Evolutionary conservation across 2,888 invertebrate genomes (phyloP), one percentile per base, ranked within the genome.

Genomic region (Malthinus flaveolus): DNA sequence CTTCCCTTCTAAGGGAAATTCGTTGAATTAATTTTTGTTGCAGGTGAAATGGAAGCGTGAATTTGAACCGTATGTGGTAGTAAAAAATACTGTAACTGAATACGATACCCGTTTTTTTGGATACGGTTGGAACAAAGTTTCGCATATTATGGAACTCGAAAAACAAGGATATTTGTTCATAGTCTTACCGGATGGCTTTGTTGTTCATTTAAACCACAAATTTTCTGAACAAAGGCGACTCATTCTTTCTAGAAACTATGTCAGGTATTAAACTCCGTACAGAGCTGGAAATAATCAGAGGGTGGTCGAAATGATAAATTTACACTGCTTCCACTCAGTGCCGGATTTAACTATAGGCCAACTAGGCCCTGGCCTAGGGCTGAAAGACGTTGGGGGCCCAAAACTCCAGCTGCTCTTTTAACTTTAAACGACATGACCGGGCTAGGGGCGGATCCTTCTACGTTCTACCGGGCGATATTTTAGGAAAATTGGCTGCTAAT

Each of bases 91-190:
- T 7, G n/a, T 49, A 31, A 35, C 37, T 3, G 7, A n/a, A 1
- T 49, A 49, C 4, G 49, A 49, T 13, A 36, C 11, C 6, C 23
- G 49, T 9, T 49, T 49, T 37, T 36, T 39, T 37, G 49, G 49
- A 37, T 49, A 35, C n/a, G 49, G 49, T 32, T 49, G 34, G 34
- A 31, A 49, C 12, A 49, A 49, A 12, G 49, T 49, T 1, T 37
- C 49, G 0, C 36, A 32, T 4, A n/a, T 39, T 8, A 32, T 31
- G 23, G 36, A 49, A n/a, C 37, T 49, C 9, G 1, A 15, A 9
- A 36, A 12, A 7, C 49, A 49, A 12, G 37, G 7, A 13, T 49
- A 49, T 9, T 7, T 36, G 7, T 49, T 49, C 12, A 10, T 49
- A 8, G 49, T 49, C 12, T 37, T 49, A 7, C 49, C 49, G n/a